phyloP scores from a whole-genome alignment of 1,140 invertebrate species.

The Hylaeus anthracinus region DNA sequence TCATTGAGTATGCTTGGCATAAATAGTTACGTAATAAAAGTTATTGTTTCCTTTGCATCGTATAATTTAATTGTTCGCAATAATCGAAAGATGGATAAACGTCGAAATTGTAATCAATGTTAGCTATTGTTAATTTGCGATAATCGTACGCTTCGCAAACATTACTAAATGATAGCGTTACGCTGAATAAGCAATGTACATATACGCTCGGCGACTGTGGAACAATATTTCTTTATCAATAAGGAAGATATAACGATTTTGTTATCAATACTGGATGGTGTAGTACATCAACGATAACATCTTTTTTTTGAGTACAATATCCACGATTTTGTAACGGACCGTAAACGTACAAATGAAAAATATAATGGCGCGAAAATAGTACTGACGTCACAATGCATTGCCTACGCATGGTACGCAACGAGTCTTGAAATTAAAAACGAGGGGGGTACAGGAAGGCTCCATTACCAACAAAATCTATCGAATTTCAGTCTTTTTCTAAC shows the following conservation, averaged over 20 bases:
- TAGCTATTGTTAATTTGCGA: not conserved
- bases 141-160: not conserved
- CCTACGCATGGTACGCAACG: not conserved
- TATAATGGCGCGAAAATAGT: not conserved
- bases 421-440: too few species aligned
- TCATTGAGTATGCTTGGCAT: not conserved
- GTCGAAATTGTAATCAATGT: not conserved
- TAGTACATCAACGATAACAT: not conserved
- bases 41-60: not conserved
- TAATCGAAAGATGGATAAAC: not conserved
- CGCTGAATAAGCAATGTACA: not conserved
- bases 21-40: slow-evolving; percentile 28
- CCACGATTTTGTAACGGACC: too few species aligned
- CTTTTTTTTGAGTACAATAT: not conserved
- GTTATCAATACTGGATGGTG: not conserved
- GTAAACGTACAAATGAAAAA: not conserved
- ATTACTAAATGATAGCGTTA: not conserved
- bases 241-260: not conserved
- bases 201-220: not conserved
- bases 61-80: not conserved
- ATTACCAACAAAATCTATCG: too few species aligned
- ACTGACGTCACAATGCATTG: not conserved
- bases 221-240: not conserved
- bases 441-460: too few species aligned
- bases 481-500: too few species aligned